Percentiles rank a stretch among this genome's conserved stretches.
Conservation (phyloP, 2,113 vertebrate species). For the Bos taurus region ARS-UCD2.0 NC_037332.1:115073501-115074000, state of each 20-base stretch:
- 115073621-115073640: neutral
- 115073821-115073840: accelerated
- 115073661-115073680: neutral
- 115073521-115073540: neutral
- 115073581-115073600: accelerated
- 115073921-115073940: neutral
- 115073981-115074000: accelerated
- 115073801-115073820: accelerated
- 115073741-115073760: neutral
- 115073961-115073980: accelerated
- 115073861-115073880: accelerated
- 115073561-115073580: accelerated
- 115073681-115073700: accelerated
- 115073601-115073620: accelerated
- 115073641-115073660: neutral
- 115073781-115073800: accelerated
- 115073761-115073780: accelerated
- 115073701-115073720: neutral
- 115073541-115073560: neutral
- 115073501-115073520: neutral
- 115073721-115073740: accelerated
- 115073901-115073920: neutral
- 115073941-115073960: neutral
- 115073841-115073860: neutral
- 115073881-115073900: accelerated